Percentiles rank a stretch among this genome's conserved stretches.
Evolutionary conservation across 1,140 invertebrate genomes (phyloP).

Genomic region (Holotrichia oblita): DNA sequence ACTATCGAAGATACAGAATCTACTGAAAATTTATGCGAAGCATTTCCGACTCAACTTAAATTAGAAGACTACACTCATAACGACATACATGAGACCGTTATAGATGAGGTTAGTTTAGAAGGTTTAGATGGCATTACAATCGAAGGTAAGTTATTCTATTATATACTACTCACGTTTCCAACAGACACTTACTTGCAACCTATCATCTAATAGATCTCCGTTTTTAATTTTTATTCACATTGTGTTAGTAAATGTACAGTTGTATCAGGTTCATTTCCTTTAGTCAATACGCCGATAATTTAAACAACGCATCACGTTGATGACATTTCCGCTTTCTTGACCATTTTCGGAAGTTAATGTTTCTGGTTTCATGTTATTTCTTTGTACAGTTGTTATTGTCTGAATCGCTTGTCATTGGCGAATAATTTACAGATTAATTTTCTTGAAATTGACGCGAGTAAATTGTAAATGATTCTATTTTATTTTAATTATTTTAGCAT

Average conservation of each 20-base stretch:
- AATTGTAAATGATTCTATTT: too few species aligned
- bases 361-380: background rate
- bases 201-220: conserved; percentile 1
- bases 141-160: conserved; percentile 64
- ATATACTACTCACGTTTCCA: background rate
- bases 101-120: conserved; percentile 83
- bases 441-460: too few species aligned
- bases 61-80: conserved; percentile 23
- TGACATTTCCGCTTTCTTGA: conserved; percentile 13
- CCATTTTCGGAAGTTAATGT: conserved; percentile 2
- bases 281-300: conserved; percentile 1
- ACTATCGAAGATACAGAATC: background rate
- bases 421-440: background rate
- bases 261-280: conserved; percentile 23
- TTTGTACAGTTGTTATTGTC: background rate
- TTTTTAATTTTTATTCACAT: conserved; percentile 23
- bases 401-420: background rate
- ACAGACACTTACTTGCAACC: background rate
- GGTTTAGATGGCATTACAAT: conserved; percentile 84
- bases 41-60: background rate
- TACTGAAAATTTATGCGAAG: background rate
- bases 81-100: conserved; percentile 46
- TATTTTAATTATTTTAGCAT: conserved; percentile 57
- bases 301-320: conserved; percentile 1
- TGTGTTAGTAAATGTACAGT: conserved; percentile 1